Evolutionary conservation across 2,888 invertebrate species (phyloP), one percentile per base, ranked within the genome.

Genomic region (Orthosia gothica): DNA sequence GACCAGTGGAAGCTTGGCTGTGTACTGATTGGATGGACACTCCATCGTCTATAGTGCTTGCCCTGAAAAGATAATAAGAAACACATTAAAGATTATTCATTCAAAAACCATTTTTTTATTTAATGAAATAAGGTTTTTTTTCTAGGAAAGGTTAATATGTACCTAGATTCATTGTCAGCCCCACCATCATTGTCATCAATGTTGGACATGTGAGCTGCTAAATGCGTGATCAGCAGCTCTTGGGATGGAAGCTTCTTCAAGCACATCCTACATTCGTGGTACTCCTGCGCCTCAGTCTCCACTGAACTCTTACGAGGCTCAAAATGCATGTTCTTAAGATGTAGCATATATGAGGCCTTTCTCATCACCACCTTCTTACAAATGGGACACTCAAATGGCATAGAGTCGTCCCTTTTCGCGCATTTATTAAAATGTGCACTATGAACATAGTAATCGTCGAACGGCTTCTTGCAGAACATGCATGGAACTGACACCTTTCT

Each of bases 121-220:
- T 40, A 50, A 57, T 45, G 0, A 65, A 13, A 11, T 5, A 49
- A 57, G 23, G n/a, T 7, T 50, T 73, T 49, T n/a, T 23, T 62
- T 74, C 11, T 54, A 40, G 12, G 40, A 75, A 61, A 67, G 15
- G 20, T n/a, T 4, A 63, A 47, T 40, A 57, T 26, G 49, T 91
- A 95, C 95, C 94, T 92, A 45, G 93, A 93, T 23, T 93, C 93
- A 45, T 92, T 93, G 45, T 73, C 89, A 7, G 69, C 85, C 12
- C 70, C 89, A 16, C 85, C 88, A 5, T 91, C 90, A 23, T 90
- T 90, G 0, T 92, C 93, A 15, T 95, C 94, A 11, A 92, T 91
- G 68, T 94, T 92, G 3, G 95, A 92, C 90, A 96, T 94, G 78
- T 97, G 97, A 18, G 92, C 93, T 0, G 96, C 94, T 26, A 97